Evolutionary conservation across 2,888 invertebrate species (phyloP), one percentile per base, ranked within the genome.

Genomic region (Ariolimax columbianus): DNA sequence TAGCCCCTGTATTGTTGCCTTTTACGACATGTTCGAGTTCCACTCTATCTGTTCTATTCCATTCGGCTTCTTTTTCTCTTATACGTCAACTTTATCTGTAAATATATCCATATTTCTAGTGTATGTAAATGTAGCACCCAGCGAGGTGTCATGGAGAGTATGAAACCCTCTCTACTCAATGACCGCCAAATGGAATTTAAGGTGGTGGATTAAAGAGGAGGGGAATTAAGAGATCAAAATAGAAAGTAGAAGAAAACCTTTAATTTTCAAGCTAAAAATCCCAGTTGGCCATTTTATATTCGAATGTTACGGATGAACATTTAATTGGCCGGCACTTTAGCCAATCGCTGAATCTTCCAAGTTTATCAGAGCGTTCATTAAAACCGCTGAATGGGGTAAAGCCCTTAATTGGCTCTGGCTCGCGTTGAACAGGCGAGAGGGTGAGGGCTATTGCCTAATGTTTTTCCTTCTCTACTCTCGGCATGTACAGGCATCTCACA

Each of bases 311-410:
- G 51, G 75, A 75, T 75, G 75, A 75, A 19, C 75, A 30, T 75
- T 43, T 51, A 75, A 75, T 75, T 75, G 51, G 75, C 47, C 75
- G 26, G 47, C 47, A 75, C 51, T 75, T 75, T 75, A 75, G 43
- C 33, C 47, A 75, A 51, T 33, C 47, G 33, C 47, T 33, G 47
- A 43, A 30, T 40, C 75, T 75, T 38, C 47, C 26, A 47, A 47
- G 75, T 75, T 75, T 75, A 75, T 75, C 75, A 47, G 43, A 47
- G 75, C 30, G 47, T 51, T 75, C 75, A 75, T 75, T 51, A 51
- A 75, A 26, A 40, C 43, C 30, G 33, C 26, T 38, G 47, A 51
- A 51, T 47, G 75, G 47, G 51, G 47, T 51, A 40, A 51, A 51
- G 17, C 75, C 75, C 51, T 75, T 75, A 75, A 75, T 75, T 75